Evolutionary conservation across 2,113 vertebrate species (phyloP), one percentile per base, ranked within the genome.

Genomic region (Thymallus thymallus): DNA sequence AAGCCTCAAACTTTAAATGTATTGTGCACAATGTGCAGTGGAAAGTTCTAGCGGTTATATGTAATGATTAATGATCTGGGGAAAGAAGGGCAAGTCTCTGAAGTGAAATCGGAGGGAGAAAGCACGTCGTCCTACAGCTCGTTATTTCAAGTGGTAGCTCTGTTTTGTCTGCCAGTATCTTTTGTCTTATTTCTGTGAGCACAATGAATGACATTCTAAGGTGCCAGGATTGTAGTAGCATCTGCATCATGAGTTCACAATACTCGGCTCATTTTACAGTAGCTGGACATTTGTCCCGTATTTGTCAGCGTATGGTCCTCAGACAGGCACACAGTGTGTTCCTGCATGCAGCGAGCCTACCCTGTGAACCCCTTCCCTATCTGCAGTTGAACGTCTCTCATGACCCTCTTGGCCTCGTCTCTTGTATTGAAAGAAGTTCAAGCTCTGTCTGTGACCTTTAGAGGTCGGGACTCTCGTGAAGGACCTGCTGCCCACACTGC

Each of bases 221-320:
- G 51, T 32, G 51, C 35, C 30, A 61, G 67, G 78, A 41, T 41
- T 41, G 35, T 41, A 80, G 76, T 80, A 83, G 77, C 80, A 84
- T 55, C 82, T 84, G 76, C 75, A 78, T 84, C 77, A 77, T 82
- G 80, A 84, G 74, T 86, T 84, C 77, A 85, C 85, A 79, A 79
- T 79, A 73, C 82, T 80, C 71, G 66, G 84, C 82, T 90, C 81
- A 77, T 86, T 88, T 91, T 87, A 87, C 89, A 82, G 73, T 85
- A 83, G 84, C 84, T 87, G 85, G 66, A 77, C 86, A 84, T 90
- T 85, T 80, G 69, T 82, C 78, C 87, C 55, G 3, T 83, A 81
- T 90, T 91, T 90, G 87, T 90, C 85, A 87, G 88, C 81, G 63
- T 74, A 2, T 79, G 78, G 78, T 41, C 30, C 24, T 78, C 78